Evolutionary conservation across 2,113 vertebrate species (phyloP).

Genomic region (Labeo rohita): DNA sequence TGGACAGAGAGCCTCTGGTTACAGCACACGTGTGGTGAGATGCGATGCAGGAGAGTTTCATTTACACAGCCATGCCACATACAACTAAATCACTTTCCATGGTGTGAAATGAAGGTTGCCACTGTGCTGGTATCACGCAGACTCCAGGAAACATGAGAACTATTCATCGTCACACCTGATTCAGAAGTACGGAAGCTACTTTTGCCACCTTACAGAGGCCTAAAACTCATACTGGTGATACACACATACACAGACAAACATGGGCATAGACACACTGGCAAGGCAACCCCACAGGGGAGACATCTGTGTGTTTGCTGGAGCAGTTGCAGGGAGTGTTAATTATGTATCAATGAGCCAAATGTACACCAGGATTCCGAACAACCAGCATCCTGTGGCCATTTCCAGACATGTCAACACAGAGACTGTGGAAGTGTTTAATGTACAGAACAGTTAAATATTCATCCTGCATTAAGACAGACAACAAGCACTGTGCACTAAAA

Average conservation of each 20-base stretch:
- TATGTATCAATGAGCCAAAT: slow-evolving; percentile 57
- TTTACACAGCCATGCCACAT: slow-evolving; percentile 10
- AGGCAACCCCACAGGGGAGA: slow-evolving; percentile 45
- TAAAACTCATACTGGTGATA: slow-evolving; percentile 8
- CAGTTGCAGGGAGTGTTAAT: slow-evolving; percentile 51
- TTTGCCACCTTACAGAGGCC: not conserved
- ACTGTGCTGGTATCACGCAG: not conserved
- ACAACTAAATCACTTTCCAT: not conserved
- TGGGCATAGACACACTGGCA: slow-evolving; percentile 24
- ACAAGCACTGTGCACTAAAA: not conserved
- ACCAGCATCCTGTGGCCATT: slow-evolving; percentile 34
- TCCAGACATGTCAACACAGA: slow-evolving; percentile 34
- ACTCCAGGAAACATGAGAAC: slow-evolving; percentile 10
- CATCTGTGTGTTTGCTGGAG: slow-evolving; percentile 51
- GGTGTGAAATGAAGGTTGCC: slow-evolving; percentile 6
- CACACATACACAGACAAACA: slow-evolving; percentile 1
- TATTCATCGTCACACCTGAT: not conserved
- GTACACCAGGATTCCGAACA: slow-evolving; percentile 31
- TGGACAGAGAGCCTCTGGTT: slow-evolving; percentile 45
- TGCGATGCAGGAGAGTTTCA: slow-evolving; percentile 10
- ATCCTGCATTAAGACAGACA: slow-evolving; percentile 40
- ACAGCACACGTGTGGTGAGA: slow-evolving; percentile 29
- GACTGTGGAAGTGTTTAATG: slow-evolving; percentile 49
- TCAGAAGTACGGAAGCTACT: not conserved
- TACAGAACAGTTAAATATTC: slow-evolving; percentile 44